phyloP scores from a whole-genome alignment of 2,888 invertebrate genomes.

The Epirrhoe alternata region DNA sequence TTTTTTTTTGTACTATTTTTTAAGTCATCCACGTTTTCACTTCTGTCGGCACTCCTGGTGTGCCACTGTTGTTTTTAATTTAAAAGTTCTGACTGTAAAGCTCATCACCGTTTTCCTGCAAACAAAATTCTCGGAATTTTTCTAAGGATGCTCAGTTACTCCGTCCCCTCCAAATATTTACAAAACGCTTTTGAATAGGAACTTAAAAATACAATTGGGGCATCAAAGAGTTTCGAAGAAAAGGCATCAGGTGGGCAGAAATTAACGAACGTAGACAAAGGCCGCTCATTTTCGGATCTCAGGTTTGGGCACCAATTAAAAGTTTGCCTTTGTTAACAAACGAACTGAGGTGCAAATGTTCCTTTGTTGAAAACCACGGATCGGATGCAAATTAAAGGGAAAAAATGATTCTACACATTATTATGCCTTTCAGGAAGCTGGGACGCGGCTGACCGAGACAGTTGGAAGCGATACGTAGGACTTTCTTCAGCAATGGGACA shows the following conservation, averaged over 20 bases:
- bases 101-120: neutral
- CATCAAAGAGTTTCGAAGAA: conserved; percentile 45
- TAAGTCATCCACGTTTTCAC: neutral
- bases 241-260: conserved; percentile 55
- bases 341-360: conserved; percentile 46
- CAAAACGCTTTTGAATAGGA: conserved; percentile 13
- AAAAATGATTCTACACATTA: neutral
- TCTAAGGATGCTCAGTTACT: neutral
- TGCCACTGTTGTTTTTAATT: neutral
- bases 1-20: too few species aligned
- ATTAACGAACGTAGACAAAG: conserved; percentile 59
- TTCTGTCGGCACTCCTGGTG: neutral
- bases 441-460: too few species aligned
- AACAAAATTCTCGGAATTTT: neutral
- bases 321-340: conserved; percentile 56
- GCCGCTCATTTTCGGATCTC: conserved; percentile 51
- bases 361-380: conserved; percentile 33
- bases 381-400: neutral
- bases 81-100: neutral
- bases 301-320: conserved; percentile 61
- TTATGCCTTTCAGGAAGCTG: neutral
- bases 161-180: conserved; percentile 23
- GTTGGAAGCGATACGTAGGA: too few species aligned
- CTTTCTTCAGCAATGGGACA: too few species aligned
- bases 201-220: conserved; percentile 27